A percentile compares a stretch with the other conserved stretches of the same genome.
Conservation (phyloP, 2,113 vertebrate genomes). For the Microcebus tavaratra region DNA sequence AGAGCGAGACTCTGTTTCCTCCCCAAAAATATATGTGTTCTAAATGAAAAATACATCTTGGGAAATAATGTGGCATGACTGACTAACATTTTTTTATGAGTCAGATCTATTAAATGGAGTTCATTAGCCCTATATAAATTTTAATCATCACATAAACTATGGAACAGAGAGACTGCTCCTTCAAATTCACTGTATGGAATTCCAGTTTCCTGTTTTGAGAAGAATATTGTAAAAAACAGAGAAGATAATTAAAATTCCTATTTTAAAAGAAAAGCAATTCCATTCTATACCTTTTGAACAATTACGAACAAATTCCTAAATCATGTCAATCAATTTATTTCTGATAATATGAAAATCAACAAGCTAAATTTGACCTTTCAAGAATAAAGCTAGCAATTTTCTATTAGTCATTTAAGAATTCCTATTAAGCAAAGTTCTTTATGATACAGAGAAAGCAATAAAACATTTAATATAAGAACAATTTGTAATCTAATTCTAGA, state of each 20-base stretch:
- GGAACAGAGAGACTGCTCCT: background rate
- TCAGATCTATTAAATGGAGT: background rate
- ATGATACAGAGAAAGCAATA: conserved; percentile 12
- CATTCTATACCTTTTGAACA: background rate
- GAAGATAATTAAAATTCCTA: background rate
- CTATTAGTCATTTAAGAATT: conserved; percentile 32
- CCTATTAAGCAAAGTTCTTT: background rate
- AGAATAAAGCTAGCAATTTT: background rate
- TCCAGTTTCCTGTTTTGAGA: background rate
- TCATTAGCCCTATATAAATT: background rate
- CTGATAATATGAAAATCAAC: background rate
- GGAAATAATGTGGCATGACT: background rate
- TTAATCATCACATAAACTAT: background rate
- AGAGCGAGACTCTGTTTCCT: too few species aligned
- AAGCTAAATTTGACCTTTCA: conserved; percentile 16
- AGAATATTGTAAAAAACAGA: conserved; percentile 5
- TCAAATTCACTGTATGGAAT: conserved; percentile 26
- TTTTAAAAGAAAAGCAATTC: conserved; percentile 1
- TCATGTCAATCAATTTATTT: background rate
- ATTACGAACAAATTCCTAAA: conserved; percentile 41
- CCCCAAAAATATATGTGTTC: background rate
- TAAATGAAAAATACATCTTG: background rate
- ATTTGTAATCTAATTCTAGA: background rate
- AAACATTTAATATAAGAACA: background rate
- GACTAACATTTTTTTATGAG: background rate